Evolutionary conservation across 1,140 invertebrate species (phyloP), one percentile per base, ranked within the genome.

Genomic region (Thaumatotibia leucotreta): DNA sequence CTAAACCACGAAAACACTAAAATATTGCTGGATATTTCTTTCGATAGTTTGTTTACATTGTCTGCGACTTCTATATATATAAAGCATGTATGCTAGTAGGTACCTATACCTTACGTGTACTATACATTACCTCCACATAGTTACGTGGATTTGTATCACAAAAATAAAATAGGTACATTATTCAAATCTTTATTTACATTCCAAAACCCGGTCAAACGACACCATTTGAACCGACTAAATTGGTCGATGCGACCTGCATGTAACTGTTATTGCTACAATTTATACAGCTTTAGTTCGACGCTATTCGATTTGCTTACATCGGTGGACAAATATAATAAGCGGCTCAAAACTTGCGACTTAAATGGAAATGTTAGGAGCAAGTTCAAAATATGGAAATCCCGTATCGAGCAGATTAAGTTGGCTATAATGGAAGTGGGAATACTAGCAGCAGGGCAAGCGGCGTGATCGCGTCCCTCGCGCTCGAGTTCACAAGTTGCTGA

Each of bases 391-490:
- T 24, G 50, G 50, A 24, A 58, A 58, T 58, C 52, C 52, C 24
- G 52, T 29, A 58, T 58, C 24, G 52, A 58, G 52, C 5, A 58
- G 52, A 58, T 27, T 54, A 58, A 27, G 52, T 58, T 58, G 23
- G 23, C 23, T 58, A 58, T 58, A 14, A 58, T 27, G 52, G 52
- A 58, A 45, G 64, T 63, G 63, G 65, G 61, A 64, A 65, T 65
- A 23, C 29, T 27, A 65, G 39, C 31, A 39, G 29, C 22, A 29
- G 24, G 29, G 50, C 62, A 10, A 65, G 68, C 71, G 66, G 14
- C 67, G 61, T 31, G 50, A 70, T 70, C 20, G 72, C 70, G 54
- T 73, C 70, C 14, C 68, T 68, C 11, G 32, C 70, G 72, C 70
- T 70, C 50, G 66, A 73, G 22, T 72, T 67, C 65, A 68, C 69